Base-by-base conservation (phyloP, 2,888 invertebrate genomes). In the Philaethria dido region DNA sequence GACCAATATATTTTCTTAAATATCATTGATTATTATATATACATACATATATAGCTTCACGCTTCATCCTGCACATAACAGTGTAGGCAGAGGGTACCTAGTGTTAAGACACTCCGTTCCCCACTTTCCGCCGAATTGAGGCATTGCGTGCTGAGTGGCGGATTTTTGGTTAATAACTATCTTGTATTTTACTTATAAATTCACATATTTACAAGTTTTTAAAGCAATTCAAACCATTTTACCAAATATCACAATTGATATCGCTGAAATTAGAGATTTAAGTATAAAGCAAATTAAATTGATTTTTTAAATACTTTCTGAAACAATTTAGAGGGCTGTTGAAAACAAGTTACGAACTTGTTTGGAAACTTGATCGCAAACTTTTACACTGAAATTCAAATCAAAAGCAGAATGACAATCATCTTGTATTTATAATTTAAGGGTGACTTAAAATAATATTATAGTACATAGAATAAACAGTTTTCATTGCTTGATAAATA, bases 291-390 rank as follows among this genome's bases (percentile, higher is more conserved):
- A 45, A 65, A 60, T 60, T 44, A 29, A 65, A 65, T 60, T 22
- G 44, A 50, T 65, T 50, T 55, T 64, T 44, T 64, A 50, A 65
- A 65, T 60, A 50, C 64, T 59, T 64, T 44, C n/a, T 60, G n/a
- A 60, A 47, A 52, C 59, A 59, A 65, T 65, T 48, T 29, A 50
- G 25, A 57, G 50, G 54, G 14, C 14, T 47, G 61, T 39, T 25
- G 20, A 62, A 57, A 57, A 62, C 62, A 66, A 66, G 36, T 62
- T 62, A 48, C 39, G 42, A 55, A 66, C 63, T 63, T 63, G 48
- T 66, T 66, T 57, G 57, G 48, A 57, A 66, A 66, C 55, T 66
- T 66, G 42, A 62, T 9, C 33, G 39, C 48, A 18, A 39, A 55
- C 33, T 47, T 66, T 66, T 54, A 16, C 54, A 62, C 29, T 60